Conservation (phyloP, 1,140 invertebrate genomes). For the Chlorops oryzae region DNA sequence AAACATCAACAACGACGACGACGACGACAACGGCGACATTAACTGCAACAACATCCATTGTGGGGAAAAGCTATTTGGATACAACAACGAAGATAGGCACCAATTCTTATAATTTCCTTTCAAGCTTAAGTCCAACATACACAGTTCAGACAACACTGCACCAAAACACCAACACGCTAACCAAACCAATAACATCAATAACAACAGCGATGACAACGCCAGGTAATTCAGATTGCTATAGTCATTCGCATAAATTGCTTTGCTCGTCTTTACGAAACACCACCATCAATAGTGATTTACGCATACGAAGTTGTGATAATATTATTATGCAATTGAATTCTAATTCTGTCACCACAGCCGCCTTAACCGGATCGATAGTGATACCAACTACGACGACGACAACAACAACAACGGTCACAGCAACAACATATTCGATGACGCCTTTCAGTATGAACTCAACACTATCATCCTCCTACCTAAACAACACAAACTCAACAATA, state of each 20-base stretch:
- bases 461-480: not conserved
- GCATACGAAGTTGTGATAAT: conserved; percentile 22
- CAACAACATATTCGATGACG: not conserved
- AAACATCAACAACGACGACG: not conserved
- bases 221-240: conserved; percentile 10
- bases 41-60: conserved; percentile 8
- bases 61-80: too few species aligned
- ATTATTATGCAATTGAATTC: conserved; percentile 17
- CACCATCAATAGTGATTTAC: conserved; percentile 20
- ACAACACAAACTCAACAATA: not conserved
- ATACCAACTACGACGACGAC: not conserved
- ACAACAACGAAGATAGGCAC: not conserved
- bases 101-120: not conserved
- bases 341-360: not conserved
- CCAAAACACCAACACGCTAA: conserved; percentile 5
- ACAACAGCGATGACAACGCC: not conserved
- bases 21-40: not conserved
- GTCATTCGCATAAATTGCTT: not conserved
- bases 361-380: not conserved
- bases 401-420: not conserved
- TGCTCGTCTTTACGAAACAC: not conserved
- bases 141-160: not conserved
- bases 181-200: not conserved
- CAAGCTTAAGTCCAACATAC: not conserved
- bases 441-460: not conserved